phyloP scores from a whole-genome alignment of 2,113 vertebrate genomes.

The Hemibagrus wyckioides region DNA sequence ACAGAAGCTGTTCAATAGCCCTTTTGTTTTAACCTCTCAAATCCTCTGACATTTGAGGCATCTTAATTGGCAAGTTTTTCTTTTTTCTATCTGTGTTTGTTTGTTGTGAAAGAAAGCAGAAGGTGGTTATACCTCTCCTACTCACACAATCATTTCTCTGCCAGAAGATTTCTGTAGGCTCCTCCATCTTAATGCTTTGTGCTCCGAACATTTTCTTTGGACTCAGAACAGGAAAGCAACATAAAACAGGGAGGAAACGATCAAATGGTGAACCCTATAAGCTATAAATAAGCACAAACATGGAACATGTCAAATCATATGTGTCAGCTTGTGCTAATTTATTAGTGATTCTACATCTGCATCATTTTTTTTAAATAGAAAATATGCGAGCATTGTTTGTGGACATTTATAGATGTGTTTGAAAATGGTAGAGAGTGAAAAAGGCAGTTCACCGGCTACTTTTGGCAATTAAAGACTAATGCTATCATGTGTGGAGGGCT shows the following conservation, averaged over 20 bases:
- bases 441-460: not conserved
- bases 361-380: not conserved
- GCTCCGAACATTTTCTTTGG: conserved; percentile 15
- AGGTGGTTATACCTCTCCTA: conserved; percentile 47
- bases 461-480: too few relatives aligned
- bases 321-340: conserved; percentile 6
- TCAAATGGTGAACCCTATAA: conserved; percentile 19
- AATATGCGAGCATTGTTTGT: not conserved
- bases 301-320: not conserved
- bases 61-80: conserved; percentile 45
- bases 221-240: conserved; percentile 34
- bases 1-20: conserved; percentile 47
- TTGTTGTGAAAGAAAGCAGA: conserved; percentile 35
- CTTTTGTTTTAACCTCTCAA: conserved; percentile 45
- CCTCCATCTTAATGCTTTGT: conserved; percentile 44
- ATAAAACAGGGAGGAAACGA: conserved; percentile 17
- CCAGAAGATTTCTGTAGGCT: conserved; percentile 49
- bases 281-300: conserved; percentile 29
- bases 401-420: not conserved
- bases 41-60: conserved; percentile 51
- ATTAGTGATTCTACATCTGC: not conserved
- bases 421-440: not conserved
- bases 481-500: not conserved
- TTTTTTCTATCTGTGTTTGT: conserved; percentile 23
- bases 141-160: conserved; percentile 45